A percentile compares a stretch with the other conserved stretches of the same genome.
Conservation (phyloP, 2,888 invertebrate species). For the Spisula solida region DNA sequence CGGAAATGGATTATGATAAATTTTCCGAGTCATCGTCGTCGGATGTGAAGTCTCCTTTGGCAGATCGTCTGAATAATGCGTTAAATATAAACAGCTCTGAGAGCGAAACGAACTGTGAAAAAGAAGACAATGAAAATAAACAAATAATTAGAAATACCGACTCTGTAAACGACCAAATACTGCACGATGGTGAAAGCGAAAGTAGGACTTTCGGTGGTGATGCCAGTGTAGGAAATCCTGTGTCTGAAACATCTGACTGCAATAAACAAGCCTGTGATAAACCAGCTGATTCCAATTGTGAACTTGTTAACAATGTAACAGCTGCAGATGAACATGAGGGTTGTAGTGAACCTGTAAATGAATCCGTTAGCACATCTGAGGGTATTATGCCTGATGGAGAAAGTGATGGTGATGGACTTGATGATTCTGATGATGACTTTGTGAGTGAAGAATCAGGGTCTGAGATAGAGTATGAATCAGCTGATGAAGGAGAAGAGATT, state of each 20-base stretch:
- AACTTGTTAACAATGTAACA: background rate
- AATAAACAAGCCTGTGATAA: background rate
- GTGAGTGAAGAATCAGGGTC: constrained; percentile 63
- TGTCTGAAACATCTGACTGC: background rate
- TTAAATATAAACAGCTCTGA: background rate
- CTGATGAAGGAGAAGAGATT: constrained; percentile 73
- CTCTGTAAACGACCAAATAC: background rate
- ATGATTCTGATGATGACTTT: constrained; percentile 21
- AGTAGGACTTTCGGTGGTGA: constrained; percentile 4
- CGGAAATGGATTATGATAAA: constrained; percentile 21
- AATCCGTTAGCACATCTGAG: background rate
- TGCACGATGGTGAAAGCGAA: background rate
- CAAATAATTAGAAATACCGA: background rate
- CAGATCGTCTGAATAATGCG: constrained; percentile 2
- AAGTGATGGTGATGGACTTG: background rate
- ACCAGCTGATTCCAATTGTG: background rate
- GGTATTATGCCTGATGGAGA: background rate
- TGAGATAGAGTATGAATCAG: constrained; percentile 68
- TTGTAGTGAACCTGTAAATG: background rate
- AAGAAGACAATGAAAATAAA: background rate
- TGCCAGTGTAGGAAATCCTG: background rate
- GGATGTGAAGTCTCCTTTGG: background rate
- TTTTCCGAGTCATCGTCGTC: background rate
- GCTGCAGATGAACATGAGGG: constrained; percentile 4
- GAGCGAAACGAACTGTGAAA: background rate